These are phyloP conservation scores for Bombus picipes DNA, from an alignment of 1,140 invertebrate species.

Conservation along the genomic window DNA sequence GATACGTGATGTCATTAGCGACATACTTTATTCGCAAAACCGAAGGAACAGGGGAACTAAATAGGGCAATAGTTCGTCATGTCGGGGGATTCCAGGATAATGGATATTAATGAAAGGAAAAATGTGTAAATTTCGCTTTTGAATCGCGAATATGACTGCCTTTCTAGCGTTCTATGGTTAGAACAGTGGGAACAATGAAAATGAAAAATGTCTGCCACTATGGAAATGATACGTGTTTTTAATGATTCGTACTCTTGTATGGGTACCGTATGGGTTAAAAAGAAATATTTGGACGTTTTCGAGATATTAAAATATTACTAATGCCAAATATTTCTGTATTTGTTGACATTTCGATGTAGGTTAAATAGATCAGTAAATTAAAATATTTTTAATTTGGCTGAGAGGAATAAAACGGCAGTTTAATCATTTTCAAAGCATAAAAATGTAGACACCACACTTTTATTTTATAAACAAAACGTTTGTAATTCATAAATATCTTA, in stretches of 20 bases:
- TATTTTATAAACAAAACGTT: no score
- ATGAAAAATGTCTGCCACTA: neutral
- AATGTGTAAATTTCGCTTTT: neutral
- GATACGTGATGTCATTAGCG: conserved; percentile 81
- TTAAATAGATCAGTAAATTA: neutral
- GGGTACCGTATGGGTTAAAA: neutral
- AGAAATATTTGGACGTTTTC: neutral
- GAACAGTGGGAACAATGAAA: neutral
- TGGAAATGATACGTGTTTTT: neutral
- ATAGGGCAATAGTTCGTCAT: neutral
- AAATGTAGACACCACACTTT: no score
- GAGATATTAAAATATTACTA: neutral
- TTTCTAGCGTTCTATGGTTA: neutral
- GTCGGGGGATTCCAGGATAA: neutral
- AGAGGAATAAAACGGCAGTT: neutral
- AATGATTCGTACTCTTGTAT: neutral
- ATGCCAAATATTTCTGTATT: neutral
- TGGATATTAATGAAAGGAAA: conserved; percentile 13
- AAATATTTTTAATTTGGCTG: no score
- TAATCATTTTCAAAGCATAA: no score
- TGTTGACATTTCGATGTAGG: neutral
- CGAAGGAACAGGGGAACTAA: neutral
- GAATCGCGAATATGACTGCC: neutral
- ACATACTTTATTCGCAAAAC: conserved; percentile 75
- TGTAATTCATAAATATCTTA: neutral